A percentile compares a stretch with the other conserved stretches of the same genome.
These are phyloP conservation scores for Drosophila nigricruria DNA, from an alignment of 2,888 invertebrate species.

Conservation along the genomic window DNA sequence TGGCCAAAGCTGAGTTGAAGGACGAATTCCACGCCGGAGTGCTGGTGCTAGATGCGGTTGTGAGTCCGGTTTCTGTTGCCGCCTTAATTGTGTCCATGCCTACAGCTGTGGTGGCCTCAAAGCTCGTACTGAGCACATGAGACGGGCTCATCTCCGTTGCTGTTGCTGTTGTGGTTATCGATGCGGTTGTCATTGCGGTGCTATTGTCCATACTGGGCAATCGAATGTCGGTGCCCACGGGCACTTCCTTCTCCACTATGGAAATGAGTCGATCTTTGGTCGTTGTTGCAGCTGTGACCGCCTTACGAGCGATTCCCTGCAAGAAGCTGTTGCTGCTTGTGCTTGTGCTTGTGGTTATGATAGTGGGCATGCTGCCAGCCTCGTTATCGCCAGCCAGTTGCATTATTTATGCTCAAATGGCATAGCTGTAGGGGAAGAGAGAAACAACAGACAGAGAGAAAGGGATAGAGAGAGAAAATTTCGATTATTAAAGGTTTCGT, in stretches of 20 bases:
- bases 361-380: slow-evolving; percentile 22
- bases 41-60: slow-evolving; percentile 11
- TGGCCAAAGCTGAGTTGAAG: slow-evolving; percentile 51
- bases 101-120: slow-evolving; percentile 21
- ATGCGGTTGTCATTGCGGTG: slow-evolving; percentile 23
- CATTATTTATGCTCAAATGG: slow-evolving; percentile 39
- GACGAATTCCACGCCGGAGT: slow-evolving; percentile 42
- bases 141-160: slow-evolving; percentile 11
- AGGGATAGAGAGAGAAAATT: not conserved
- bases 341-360: slow-evolving; percentile 12
- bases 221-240: slow-evolving; percentile 1
- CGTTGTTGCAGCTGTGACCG: not conserved
- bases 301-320: slow-evolving; percentile 17
- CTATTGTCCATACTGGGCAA: not conserved
- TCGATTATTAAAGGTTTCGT: not conserved
- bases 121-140: slow-evolving; percentile 36
- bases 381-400: slow-evolving; percentile 39
- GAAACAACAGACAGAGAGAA: too few relatives aligned
- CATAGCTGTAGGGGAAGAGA: slow-evolving; percentile 23
- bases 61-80: not conserved
- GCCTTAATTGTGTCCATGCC: slow-evolving; percentile 7
- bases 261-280: slow-evolving; percentile 22
- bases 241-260: slow-evolving; percentile 24
- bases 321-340: slow-evolving; percentile 13
- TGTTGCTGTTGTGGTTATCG: slow-evolving; percentile 9